phyloP scores from a whole-genome alignment of 1,140 invertebrate genomes.

The Dreissena rostriformis region DNA sequence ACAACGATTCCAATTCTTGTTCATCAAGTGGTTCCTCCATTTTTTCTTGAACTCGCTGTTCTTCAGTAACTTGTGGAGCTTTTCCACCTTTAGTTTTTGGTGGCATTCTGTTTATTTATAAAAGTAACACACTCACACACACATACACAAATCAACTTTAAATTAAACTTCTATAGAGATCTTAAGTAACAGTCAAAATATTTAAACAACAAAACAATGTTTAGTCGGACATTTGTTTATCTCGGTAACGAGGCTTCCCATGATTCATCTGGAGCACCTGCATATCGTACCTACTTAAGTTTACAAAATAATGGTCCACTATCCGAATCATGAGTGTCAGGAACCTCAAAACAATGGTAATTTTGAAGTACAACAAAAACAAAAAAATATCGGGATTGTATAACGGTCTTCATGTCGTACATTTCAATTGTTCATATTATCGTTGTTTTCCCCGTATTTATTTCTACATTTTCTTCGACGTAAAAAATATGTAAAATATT shows the following conservation, averaged over 20 bases:
- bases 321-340: no score
- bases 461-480: no score
- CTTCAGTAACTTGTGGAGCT: not conserved
- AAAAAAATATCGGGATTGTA: no score
- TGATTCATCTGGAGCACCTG: conserved; percentile 22
- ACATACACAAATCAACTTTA: not conserved
- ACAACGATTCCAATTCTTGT: conserved; percentile 68
- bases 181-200: not conserved
- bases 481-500: no score
- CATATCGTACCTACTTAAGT: not conserved
- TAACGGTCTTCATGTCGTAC: no score
- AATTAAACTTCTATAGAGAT: not conserved
- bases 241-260: conserved; percentile 55
- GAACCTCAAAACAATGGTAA: no score
- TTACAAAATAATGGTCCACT: no score
- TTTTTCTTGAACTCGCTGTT: conserved; percentile 15
- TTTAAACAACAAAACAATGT: not conserved
- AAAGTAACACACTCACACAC: not conserved
- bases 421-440: no score
- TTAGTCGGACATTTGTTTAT: conserved; percentile 50
- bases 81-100: conserved; percentile 26
- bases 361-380: no score
- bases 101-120: conserved; percentile 15
- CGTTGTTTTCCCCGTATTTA: no score
- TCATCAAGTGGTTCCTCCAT: conserved; percentile 56